These are phyloP conservation scores for Diarsia mendica DNA, from an alignment of 2,888 invertebrate species.

Conservation along the genomic window DNA sequence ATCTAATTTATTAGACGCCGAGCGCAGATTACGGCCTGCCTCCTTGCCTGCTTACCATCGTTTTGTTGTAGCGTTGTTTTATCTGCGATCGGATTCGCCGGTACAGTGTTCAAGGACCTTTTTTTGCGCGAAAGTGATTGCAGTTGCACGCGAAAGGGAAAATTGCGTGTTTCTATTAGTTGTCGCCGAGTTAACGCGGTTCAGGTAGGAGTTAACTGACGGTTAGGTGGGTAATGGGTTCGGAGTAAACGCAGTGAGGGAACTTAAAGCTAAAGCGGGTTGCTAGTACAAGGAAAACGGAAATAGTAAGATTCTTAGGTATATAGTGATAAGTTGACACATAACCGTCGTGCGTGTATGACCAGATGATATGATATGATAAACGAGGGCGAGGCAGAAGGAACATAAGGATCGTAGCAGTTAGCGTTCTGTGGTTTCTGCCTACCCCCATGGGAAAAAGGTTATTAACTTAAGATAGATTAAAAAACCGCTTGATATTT, in stretches of 20 bases:
- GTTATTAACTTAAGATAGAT: too few relatives aligned
- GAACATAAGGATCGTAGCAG: too few relatives aligned
- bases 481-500: not conserved
- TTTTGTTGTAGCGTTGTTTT: constrained; percentile 67
- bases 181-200: constrained; percentile 35
- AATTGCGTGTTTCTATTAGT: constrained; percentile 61
- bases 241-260: not conserved
- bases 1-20: constrained; percentile 84
- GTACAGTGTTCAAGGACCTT: constrained; percentile 55
- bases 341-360: too few relatives aligned
- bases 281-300: not conserved
- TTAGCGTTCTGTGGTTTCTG: too few relatives aligned
- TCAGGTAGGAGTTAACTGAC: constrained; percentile 4
- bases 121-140: constrained; percentile 61
- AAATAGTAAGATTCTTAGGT: too few relatives aligned
- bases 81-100: constrained; percentile 61
- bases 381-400: too few relatives aligned
- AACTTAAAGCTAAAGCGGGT: not conserved
- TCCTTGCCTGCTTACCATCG: constrained; percentile 69
- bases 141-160: constrained; percentile 64
- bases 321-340: too few relatives aligned
- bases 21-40: constrained; percentile 72
- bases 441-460: too few relatives aligned
- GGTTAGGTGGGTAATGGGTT: constrained; percentile 5
- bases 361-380: too few relatives aligned